Base-by-base conservation (phyloP, 1,140 invertebrate genomes). In the Papilio xuthus region DNA sequence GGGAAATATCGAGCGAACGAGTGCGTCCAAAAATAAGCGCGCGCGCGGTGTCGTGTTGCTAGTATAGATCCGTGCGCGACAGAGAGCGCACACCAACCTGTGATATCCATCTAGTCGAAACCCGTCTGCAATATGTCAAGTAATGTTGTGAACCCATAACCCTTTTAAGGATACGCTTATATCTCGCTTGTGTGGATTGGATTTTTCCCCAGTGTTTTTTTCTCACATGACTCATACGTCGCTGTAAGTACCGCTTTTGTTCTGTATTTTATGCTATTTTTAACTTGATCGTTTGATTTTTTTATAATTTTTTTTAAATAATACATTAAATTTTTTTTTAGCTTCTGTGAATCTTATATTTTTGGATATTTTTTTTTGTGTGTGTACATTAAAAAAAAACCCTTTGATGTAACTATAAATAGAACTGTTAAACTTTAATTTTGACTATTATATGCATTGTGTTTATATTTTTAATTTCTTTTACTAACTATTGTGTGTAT, bases 21-120 rank as follows among this genome's bases (percentile, higher is more conserved):
- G 84, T 85, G 86, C 85, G 79, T 88, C 91, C 90, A 82, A 88
- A 92, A 93, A 93, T 93, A 93, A 83, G 81, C 75, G 83, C 85
- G 75, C 82, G 80, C 86, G 77, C 83, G 79, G 86, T 89, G 87
- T 93, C 92, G 92, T 84, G 84, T 93, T 91, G 86, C 90, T 90
- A 93, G 92, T 93, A 78, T 82, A 41, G 72, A 79, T 53, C 71
- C 78, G 80, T 50, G 73, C 74, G 83, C 79, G 80, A 70, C 56
- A 18, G 26, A 37, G 78, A 71, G 80, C 79, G 81, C 75, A 87
- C 83, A 60, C 53, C 56, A 81, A 79, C 85, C 89, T 86, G 87
- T 90, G 88, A 88, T 88, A 86, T 42, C 41, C 70, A 26, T 44
- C 70, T 72, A 72, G 70, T 72, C 70, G 42, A 56, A 73, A 47